Percentiles rank a stretch among this genome's conserved stretches.
phyloP scores from a whole-genome alignment of 23 tunicate species.

The Ciona savignyi region DNA sequence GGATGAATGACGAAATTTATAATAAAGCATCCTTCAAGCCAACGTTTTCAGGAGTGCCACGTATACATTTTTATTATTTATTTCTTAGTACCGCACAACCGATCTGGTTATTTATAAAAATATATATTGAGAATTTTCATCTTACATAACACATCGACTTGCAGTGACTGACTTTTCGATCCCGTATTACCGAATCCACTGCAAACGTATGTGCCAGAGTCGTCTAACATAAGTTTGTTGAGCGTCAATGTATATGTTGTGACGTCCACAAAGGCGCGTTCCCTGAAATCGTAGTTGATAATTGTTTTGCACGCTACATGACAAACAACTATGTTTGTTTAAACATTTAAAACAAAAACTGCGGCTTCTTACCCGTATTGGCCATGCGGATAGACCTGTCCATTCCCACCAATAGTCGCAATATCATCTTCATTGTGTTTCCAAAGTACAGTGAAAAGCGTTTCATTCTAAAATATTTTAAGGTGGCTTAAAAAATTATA shows the following conservation, averaged over 20 bases:
- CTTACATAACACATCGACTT: conserved; percentile 1
- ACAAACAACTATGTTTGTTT: too few relatives aligned
- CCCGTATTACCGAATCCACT: neutral
- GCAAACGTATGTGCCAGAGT: conserved; percentile 15
- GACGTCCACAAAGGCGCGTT: neutral
- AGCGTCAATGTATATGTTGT: conserved; percentile 14
- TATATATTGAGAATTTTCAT: too few relatives aligned
- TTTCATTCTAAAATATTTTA: too few relatives aligned
- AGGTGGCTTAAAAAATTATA: too few relatives aligned
- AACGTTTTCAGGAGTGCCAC: too few relatives aligned
- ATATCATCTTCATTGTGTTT: conserved; percentile 8
- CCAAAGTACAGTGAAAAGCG: conserved; percentile 10
- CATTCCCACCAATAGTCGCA: conserved; percentile 3
- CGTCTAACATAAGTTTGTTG: conserved; percentile 4
- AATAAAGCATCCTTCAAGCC: too few relatives aligned
- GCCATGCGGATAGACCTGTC: neutral
- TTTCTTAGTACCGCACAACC: too few relatives aligned
- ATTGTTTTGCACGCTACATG: too few relatives aligned
- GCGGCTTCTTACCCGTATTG: conserved; percentile 12
- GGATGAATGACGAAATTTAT: neutral
- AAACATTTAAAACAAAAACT: too few relatives aligned
- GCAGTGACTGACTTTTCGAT: neutral
- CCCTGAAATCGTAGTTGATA: too few relatives aligned
- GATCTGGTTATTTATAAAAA: too few relatives aligned
- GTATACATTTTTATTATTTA: too few relatives aligned